Evolutionary conservation across 2,888 invertebrate genomes (phyloP), one percentile per base, ranked within the genome.

Genomic region (Calameuta filiformis): DNA sequence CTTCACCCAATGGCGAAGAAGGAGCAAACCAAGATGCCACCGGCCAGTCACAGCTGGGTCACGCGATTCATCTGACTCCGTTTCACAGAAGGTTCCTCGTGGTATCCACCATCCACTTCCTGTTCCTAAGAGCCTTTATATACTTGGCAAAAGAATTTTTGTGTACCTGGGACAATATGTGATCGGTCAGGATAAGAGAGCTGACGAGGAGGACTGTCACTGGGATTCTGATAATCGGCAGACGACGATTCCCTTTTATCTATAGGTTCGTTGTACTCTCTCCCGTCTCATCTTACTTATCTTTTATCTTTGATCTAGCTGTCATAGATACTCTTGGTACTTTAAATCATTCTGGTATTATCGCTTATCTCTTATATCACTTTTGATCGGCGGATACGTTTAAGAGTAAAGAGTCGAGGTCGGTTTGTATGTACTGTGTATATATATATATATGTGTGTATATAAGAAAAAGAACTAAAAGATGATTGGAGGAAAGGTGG

Each of bases 1-100:
- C 85, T 87, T 88, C 86, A 86, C 87, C 89, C 83, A 86, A 89
- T 88, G 85, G 84, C 88, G 86, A 85, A 80, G 83, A 84, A 77
- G 76, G 73, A 79, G 79, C 78, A 31, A 71, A 56, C 56, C 80
- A 80, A 82, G 87, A 86, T 87, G 84, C 85, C 83, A 84, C 84
- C 83, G 77, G 88, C 87, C 86, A 79, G 81, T 81, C 84, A 86
- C 87, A 86, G 87, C 87, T 85, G 84, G 83, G 79, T 76, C 84
- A 80, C 68, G 81, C 83, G 85, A 83, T 83, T 83, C 83, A 83
- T 84, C 81, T 83, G 82, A 68, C 77, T 77, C 69, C 75, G 56
- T 56, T 23, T 56, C 23, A 56, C 23, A 56, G 23, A 56, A 56
- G 56, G 15, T 56, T 56, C 56, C 56, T 56, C 71, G 71, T 34